phyloP scores from a whole-genome alignment of 2,797 vertebrate genomes.

The Macrochelys suwanniensis region DNA sequence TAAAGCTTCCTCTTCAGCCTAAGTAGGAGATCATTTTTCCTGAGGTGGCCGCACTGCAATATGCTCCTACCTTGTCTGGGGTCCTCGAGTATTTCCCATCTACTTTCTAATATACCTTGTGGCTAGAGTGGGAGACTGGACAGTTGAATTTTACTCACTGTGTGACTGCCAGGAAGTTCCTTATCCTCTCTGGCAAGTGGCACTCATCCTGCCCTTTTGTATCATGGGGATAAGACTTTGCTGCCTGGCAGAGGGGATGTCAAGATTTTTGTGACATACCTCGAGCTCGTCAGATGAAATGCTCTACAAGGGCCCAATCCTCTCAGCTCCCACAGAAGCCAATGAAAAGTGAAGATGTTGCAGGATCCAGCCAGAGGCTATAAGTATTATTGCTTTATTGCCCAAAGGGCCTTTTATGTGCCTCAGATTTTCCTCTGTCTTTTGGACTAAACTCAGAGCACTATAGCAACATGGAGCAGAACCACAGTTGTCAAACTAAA shows the following conservation, averaged over 20 bases:
- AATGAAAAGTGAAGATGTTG: not conserved
- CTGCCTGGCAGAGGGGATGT: not conserved
- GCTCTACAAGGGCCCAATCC: not conserved
- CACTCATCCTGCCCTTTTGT: not conserved
- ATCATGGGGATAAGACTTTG: not conserved
- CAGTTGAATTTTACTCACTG: not conserved
- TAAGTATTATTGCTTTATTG: not conserved
- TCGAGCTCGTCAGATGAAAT: not conserved
- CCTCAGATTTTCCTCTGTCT: not conserved
- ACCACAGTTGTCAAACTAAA: not conserved
- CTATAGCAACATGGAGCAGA: not conserved
- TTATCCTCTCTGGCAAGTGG: not conserved
- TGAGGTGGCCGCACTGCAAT: not conserved
- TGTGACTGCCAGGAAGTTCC: no score
- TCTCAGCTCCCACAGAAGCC: not conserved
- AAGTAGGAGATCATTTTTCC: rapidly evolving
- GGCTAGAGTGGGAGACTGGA: not conserved
- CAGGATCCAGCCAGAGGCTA: not conserved
- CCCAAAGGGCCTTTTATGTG: not conserved
- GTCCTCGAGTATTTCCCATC: not conserved
- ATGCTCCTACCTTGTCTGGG: not conserved
- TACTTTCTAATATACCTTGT: not conserved
- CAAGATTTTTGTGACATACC: not conserved
- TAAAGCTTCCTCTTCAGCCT: not conserved
- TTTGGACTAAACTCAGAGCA: not conserved